These are phyloP conservation scores for Caranx ignobilis DNA, from an alignment of 2,113 vertebrate genomes.

Conservation along the genomic window DNA sequence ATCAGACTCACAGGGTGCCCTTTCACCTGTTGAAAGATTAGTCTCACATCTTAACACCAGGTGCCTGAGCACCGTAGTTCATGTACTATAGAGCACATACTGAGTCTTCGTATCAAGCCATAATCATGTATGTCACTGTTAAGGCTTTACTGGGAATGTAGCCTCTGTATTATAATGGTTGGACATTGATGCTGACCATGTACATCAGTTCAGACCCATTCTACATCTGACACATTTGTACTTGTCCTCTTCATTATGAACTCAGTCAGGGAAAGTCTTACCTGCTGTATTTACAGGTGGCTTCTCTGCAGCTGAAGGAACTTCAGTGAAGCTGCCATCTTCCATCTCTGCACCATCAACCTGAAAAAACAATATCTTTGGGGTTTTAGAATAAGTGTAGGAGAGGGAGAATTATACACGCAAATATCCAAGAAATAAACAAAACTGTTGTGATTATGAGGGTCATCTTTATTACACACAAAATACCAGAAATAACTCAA, in stretches of 20 bases:
- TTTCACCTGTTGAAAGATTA: constrained; percentile 58
- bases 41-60: constrained; percentile 37
- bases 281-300: constrained; percentile 19
- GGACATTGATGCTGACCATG: too few relatives aligned
- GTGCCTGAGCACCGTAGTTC: fast-evolving
- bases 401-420: neutral
- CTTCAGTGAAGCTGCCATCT: constrained; percentile 64
- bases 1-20: neutral
- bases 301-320: constrained; percentile 2
- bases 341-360: constrained; percentile 45
- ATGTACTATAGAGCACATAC: neutral
- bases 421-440: neutral
- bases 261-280: constrained; percentile 21
- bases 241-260: neutral
- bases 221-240: neutral
- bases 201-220: neutral
- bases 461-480: neutral
- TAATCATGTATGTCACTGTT: too few relatives aligned
- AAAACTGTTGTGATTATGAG: neutral
- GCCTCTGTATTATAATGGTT: too few relatives aligned
- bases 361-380: constrained; percentile 9
- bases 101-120: neutral
- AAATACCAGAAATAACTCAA: neutral
- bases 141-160: too few relatives aligned
- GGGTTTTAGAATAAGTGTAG: neutral